Percentiles rank a stretch among this genome's conserved stretches.
Evolutionary conservation across 2,888 invertebrate genomes (phyloP).

Genomic region (Hypena proboscidalis): DNA sequence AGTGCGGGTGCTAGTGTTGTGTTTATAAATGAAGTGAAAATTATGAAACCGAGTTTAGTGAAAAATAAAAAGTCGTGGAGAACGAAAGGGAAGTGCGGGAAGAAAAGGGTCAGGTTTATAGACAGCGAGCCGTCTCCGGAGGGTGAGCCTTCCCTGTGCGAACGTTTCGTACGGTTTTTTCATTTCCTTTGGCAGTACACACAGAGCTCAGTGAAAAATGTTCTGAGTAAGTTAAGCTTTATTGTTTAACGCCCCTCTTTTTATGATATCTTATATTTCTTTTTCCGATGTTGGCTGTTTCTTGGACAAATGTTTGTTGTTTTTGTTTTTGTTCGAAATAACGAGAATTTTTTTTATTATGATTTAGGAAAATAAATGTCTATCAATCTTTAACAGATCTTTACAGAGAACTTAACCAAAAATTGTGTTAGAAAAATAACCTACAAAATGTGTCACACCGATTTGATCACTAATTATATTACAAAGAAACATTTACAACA

Average conservation of each 20-base stretch:
- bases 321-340: slow-evolving; percentile 7
- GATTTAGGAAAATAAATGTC: too few species aligned
- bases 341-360: too few species aligned
- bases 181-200: slow-evolving; percentile 68
- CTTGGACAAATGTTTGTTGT: slow-evolving; percentile 14
- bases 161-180: slow-evolving; percentile 64
- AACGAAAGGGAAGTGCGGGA: slow-evolving; percentile 50
- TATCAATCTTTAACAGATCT: too few species aligned
- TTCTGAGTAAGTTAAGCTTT: slow-evolving; percentile 63
- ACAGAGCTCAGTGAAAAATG: slow-evolving; percentile 57
- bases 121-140: slow-evolving; percentile 56
- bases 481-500: too few species aligned
- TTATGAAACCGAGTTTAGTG: slow-evolving; percentile 65
- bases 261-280: slow-evolving; percentile 29
- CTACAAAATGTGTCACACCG: too few species aligned
- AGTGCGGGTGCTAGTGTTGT: slow-evolving; percentile 47
- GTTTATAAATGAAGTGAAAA: slow-evolving; percentile 61
- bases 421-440: too few species aligned
- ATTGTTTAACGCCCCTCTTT: slow-evolving; percentile 36
- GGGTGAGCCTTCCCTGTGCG: slow-evolving; percentile 53
- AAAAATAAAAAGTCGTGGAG: slow-evolving; percentile 59
- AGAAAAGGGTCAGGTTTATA: slow-evolving; percentile 74
- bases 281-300: slow-evolving; percentile 14
- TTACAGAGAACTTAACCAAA: too few species aligned
- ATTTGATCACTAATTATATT: too few species aligned